These are phyloP conservation scores for Cyrtodaria siliqua DNA, from an alignment of 2,888 invertebrate genomes.

Conservation along the genomic window DNA sequence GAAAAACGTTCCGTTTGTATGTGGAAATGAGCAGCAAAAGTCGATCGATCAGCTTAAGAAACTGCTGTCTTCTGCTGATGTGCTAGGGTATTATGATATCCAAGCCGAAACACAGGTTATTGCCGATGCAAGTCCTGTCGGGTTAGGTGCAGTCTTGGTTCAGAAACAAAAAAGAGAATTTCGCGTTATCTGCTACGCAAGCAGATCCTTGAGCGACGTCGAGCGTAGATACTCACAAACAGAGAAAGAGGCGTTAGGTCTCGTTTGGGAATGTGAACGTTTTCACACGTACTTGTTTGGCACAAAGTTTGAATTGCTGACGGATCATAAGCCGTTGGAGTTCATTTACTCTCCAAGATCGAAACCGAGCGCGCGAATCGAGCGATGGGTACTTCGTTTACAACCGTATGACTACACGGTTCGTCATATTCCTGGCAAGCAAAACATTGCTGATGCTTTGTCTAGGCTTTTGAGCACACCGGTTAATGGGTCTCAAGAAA, in stretches of 20 bases:
- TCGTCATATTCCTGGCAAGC: constrained; percentile 35
- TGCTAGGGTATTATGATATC: constrained; percentile 53
- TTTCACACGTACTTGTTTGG: constrained; percentile 71
- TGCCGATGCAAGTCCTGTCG: constrained; percentile 66
- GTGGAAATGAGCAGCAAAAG: constrained; percentile 19
- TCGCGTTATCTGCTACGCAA: constrained; percentile 53
- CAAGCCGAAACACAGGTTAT: constrained; percentile 43
- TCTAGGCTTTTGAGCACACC: constrained; percentile 32
- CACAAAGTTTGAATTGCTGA: constrained; percentile 55
- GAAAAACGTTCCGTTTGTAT: constrained; percentile 13
- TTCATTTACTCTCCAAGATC: constrained; percentile 65
- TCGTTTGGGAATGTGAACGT: constrained; percentile 71
- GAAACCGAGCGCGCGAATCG: constrained; percentile 70
- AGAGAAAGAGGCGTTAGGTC: constrained; percentile 55
- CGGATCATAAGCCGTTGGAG: constrained; percentile 73
- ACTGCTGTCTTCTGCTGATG: not conserved
- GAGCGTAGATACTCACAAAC: constrained; percentile 65
- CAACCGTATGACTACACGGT: constrained; percentile 58
- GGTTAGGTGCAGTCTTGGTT: no score
- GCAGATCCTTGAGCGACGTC: constrained; percentile 45
- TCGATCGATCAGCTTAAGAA: constrained; percentile 31
- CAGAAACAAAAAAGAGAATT: no score
- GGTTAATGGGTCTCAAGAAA: not conserved
- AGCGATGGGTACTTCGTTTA: constrained; percentile 68
- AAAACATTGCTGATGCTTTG: constrained; percentile 57